Percentiles rank a stretch among this genome's conserved stretches.
phyloP scores from a whole-genome alignment of 2,113 vertebrate genomes.

The Seriola dumerili region DNA sequence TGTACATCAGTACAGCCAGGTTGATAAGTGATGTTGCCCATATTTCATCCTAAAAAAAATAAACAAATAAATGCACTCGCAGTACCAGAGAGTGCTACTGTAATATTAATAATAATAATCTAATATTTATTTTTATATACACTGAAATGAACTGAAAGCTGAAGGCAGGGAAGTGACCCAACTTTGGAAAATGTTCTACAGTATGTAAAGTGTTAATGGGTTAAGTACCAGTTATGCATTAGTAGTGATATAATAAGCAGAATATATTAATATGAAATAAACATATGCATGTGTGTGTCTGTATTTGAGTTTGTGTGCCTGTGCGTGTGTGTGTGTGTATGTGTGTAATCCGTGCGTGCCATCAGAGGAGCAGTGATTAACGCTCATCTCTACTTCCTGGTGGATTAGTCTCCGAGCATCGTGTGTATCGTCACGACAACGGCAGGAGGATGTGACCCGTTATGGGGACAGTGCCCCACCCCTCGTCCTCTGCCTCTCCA shows the following conservation, averaged over 20 bases:
- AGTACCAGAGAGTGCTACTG: background rate
- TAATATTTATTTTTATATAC: background rate
- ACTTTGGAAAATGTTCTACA: background rate
- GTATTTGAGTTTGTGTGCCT: conserved; percentile 18
- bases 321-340: conserved; percentile 7
- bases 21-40: background rate
- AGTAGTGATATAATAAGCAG: background rate
- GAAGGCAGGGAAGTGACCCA: background rate
- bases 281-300: background rate
- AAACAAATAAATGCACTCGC: background rate
- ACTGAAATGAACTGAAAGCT: background rate
- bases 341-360: conserved; percentile 63
- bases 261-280: background rate
- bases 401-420: conserved; percentile 57
- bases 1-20: too few relatives aligned
- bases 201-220: background rate
- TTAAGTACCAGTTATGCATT: background rate
- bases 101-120: background rate
- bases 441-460: conserved; percentile 37
- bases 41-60: background rate
- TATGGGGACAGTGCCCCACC: background rate
- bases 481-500: background rate
- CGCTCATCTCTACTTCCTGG: conserved; percentile 63
- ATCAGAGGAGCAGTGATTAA: conserved; percentile 61
- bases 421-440: conserved; percentile 33